A percentile compares a stretch with the other conserved stretches of the same genome.
phyloP scores from a whole-genome alignment of 2,113 vertebrate species.

The Amphiprion percula region DNA sequence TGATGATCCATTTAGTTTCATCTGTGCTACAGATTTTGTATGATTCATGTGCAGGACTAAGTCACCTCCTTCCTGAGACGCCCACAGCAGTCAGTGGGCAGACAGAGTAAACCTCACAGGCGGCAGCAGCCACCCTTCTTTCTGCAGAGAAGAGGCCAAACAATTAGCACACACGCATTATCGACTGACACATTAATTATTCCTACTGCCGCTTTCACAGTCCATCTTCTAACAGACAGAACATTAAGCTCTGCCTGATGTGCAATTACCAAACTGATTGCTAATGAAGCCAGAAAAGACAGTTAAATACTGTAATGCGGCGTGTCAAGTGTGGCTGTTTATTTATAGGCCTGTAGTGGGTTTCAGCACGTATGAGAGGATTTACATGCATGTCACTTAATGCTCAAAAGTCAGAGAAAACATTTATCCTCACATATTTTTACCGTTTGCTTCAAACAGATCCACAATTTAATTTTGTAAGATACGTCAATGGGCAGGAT shows the following conservation, averaged over 20 bases:
- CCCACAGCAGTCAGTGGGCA: not conserved
- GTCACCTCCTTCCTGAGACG: not conserved
- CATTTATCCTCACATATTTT: not conserved
- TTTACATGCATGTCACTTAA: not conserved
- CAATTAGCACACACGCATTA: constrained; percentile 30
- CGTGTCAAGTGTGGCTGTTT: constrained; percentile 8
- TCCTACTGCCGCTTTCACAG: constrained; percentile 21
- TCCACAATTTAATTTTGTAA: not conserved
- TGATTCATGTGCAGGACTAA: constrained; percentile 2
- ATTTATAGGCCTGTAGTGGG: not conserved
- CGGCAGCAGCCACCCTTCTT: not conserved
- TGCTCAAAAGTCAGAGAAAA: not conserved
- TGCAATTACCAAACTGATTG: constrained; percentile 36
- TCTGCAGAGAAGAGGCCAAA: constrained; percentile 23
- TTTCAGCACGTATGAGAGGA: not conserved
- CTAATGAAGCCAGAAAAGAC: constrained; percentile 56
- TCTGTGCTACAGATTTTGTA: not conserved
- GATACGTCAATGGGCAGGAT: too few species aligned
- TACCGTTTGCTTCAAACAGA: not conserved
- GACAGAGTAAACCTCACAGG: not conserved
- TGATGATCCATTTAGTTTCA: not conserved
- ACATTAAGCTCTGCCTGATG: constrained; percentile 47
- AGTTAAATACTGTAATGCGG: not conserved
- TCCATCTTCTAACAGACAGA: constrained; percentile 25
- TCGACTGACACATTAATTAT: constrained; percentile 49